Evolutionary conservation across 2,888 invertebrate species (phyloP).

Genomic region (Melanargia galathea): DNA sequence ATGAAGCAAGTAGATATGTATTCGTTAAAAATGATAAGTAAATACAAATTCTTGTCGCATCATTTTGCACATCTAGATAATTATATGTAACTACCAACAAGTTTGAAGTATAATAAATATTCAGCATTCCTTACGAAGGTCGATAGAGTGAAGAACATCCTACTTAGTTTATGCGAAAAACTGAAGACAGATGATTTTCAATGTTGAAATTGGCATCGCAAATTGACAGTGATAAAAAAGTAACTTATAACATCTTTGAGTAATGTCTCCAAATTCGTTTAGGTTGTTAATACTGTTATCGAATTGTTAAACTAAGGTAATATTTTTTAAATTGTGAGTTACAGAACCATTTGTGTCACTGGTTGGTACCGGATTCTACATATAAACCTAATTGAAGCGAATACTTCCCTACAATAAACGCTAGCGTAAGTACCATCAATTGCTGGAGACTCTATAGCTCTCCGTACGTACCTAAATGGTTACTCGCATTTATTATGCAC

Average conservation of each 20-base stretch:
- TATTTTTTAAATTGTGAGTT: constrained; percentile 29
- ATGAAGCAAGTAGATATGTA: background rate
- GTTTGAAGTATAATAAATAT: constrained; percentile 54
- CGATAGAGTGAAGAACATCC: constrained; percentile 60
- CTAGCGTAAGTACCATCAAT: constrained; percentile 41
- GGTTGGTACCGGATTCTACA: constrained; percentile 46
- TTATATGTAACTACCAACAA: constrained; percentile 40
- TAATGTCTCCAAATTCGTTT: background rate
- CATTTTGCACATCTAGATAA: constrained; percentile 6
- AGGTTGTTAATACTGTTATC: background rate
- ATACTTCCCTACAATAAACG: constrained; percentile 45
- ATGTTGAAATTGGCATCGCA: constrained; percentile 35
- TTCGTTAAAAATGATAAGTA: background rate
- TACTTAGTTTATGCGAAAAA: too few relatives aligned
- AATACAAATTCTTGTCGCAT: background rate
- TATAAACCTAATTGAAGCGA: constrained; percentile 49
- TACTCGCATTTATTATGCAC: constrained; percentile 24
- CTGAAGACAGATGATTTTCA: constrained; percentile 56
- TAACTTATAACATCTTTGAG: background rate
- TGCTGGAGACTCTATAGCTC: constrained; percentile 37
- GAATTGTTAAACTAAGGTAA: background rate
- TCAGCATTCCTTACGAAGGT: constrained; percentile 64
- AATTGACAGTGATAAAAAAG: constrained; percentile 2
- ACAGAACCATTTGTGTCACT: constrained; percentile 41
- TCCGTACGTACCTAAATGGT: constrained; percentile 16